Conservation (phyloP, 2,888 invertebrate genomes). For the Melanostoma scalare region DNA sequence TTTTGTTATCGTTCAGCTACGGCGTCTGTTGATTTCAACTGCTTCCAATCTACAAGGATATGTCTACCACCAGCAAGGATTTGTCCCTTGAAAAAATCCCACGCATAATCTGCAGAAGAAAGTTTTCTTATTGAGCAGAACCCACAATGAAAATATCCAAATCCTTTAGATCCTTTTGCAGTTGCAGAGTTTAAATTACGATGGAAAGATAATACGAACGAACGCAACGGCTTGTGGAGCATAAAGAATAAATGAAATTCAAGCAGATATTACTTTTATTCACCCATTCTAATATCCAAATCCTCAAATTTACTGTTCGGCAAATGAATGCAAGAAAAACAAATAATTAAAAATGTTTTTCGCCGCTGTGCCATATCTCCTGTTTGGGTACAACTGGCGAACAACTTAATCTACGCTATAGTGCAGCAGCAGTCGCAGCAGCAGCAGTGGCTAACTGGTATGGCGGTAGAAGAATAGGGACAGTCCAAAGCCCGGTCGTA, state of each 20-base stretch:
- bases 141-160: slow-evolving; percentile 22
- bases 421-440: slow-evolving; percentile 10
- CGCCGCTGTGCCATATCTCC: slow-evolving; percentile 6
- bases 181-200: slow-evolving; percentile 4
- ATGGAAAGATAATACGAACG: not conserved
- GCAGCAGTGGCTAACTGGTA: not conserved
- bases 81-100: not conserved
- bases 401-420: slow-evolving; percentile 40
- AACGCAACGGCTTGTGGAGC: slow-evolving; percentile 35
- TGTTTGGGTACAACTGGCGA: slow-evolving; percentile 22
- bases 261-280: slow-evolving; percentile 47
- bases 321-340: slow-evolving; percentile 50
- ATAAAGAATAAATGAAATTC: slow-evolving; percentile 33
- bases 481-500: not conserved
- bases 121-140: slow-evolving; percentile 1
- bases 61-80: not conserved
- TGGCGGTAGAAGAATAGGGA: not conserved
- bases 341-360: slow-evolving; percentile 67
- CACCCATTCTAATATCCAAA: slow-evolving; percentile 52
- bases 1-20: not conserved
- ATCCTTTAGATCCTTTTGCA: slow-evolving; percentile 11
- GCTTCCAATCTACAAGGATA: too few species aligned
- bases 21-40: not conserved
- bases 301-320: slow-evolving; percentile 53
- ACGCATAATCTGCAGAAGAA: slow-evolving; percentile 36